phyloP scores from a whole-genome alignment of 2,888 invertebrate species.

The Bursaphelenchus okinawaensis region DNA sequence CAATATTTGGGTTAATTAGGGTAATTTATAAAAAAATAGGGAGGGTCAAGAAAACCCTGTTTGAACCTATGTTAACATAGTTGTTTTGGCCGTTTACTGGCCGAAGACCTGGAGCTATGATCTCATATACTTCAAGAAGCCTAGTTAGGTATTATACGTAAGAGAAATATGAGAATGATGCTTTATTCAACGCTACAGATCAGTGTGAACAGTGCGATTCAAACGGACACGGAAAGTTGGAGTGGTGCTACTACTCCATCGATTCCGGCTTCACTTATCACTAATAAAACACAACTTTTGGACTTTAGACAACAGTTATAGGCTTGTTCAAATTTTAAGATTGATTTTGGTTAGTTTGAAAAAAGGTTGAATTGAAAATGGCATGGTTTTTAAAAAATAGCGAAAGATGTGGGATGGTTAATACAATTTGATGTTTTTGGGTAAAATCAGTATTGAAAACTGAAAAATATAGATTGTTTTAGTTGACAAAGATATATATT shows the following conservation, averaged over 20 bases:
- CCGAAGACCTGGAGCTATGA: conserved; percentile 46
- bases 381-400: too few species aligned
- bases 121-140: conserved; percentile 27
- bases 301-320: not conserved
- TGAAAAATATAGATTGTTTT: too few species aligned
- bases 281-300: not conserved
- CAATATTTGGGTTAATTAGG: too few species aligned
- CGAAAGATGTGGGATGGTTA: too few species aligned
- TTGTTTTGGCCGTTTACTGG: conserved; percentile 42
- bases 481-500: too few species aligned
- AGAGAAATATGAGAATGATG: not conserved
- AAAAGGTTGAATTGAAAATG: not conserved
- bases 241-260: conserved; percentile 15
- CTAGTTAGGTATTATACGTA: conserved; percentile 8
- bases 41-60: too few species aligned
- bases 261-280: conserved; percentile 13
- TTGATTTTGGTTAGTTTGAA: not conserved
- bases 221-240: conserved; percentile 14
- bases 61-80: too few species aligned
- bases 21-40: too few species aligned
- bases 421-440: not conserved
- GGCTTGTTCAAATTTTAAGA: too few species aligned
- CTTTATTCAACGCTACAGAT: conserved; percentile 16
- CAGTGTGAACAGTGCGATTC: conserved; percentile 10
- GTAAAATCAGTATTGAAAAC: too few species aligned